Evolutionary conservation across 2,113 vertebrate species (phyloP), one percentile per base, ranked within the genome.

Genomic region (Nothocercus nigrocapillus): DNA sequence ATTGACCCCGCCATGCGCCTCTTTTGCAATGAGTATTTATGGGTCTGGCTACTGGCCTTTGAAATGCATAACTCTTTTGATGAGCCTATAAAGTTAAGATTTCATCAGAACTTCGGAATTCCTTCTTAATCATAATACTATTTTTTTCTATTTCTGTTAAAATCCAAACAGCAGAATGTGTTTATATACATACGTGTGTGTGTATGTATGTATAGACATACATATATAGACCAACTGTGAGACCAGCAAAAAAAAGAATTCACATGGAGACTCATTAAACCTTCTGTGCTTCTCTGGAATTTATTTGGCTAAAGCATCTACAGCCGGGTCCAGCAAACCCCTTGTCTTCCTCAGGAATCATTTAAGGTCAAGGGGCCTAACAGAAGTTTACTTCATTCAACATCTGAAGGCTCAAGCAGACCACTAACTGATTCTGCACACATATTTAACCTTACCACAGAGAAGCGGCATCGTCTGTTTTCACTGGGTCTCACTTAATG

Each of bases 221-320:
- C 15, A 54, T 16, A 54, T 28, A 28, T 58, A 58, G 28, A 56
- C 64, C 59, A 81, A 8, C 61, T 72, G 25, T 25, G 53, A 91
- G 18, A 32, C 76, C 82, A 47, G 69, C 92, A 90, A 58, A 93
- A 93, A 90, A 88, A 53, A 94, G 70, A 86, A 92, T 96, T 94
- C 69, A 79, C 76, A 58, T 64, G 67, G 58, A 90, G 42, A 92
- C 83, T 93, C 69, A 38, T 90, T 92, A 94, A 96, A 89, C 69
- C 80, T 94, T 94, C 73, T 92, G 85, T 93, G 75, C 93, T 84
- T 61, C 75, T 90, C 42, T 88, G 88, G 93, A 96, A 95, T 96
- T 94, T 90, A 34, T 77, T 96, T 93, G 93, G 92, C 92, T 92
- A 82, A 86, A 76, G 27, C 12, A 61, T 62, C n/a, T 1, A 3